Base-by-base conservation (phyloP, 2,888 invertebrate species). In the Ophioninae sp. region DNA sequence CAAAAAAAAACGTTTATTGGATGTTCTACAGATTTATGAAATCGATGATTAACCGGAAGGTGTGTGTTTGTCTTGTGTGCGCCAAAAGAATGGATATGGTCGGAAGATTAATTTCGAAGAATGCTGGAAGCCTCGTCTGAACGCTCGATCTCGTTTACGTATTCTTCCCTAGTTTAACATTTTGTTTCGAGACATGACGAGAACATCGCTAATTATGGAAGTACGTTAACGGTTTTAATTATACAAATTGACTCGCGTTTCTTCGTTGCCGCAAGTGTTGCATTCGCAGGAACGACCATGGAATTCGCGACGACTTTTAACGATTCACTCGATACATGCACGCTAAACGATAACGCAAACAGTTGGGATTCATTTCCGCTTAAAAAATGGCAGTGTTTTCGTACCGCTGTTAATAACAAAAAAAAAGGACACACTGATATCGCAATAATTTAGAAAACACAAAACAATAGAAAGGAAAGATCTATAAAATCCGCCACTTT, bases 351-450 rank as follows among this genome's bases (percentile, higher is more conserved):
- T 20, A 69, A 74, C 10, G 39, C 67, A 67, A 64, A 74, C 61
- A 78, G 63, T 79, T 63, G 78, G 69, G 79, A 72, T 74, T 59
- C n/a, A 39, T 68, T 69, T 68, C 22, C 41, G 74, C 65, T n/a
- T 79, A 79, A 67, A 78, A 79, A 79, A 73, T 82, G 85, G 85
- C 85, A 84, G 85, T 82, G 65, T 77, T 69, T 61, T 76, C 39
- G 63, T 73, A 81, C 78, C 78, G 69, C 59, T 71, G 20, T 23
- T 59, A 41, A 13, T 59, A 9, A 6, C 37, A 76, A 56, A 37
- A 72, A 10, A 59, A 61, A 8, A 41, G 8, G 61, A 6, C 2
- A 23, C 51, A 22, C 59, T 22, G 59, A 73, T 75, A 74, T 79
- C 30, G 59, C 63, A 71, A 75, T 78, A 79, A 81, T 73, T 72